Evolutionary conservation across 2,113 vertebrate species (phyloP).

Genomic region (Misgurnus mizolepis): DNA sequence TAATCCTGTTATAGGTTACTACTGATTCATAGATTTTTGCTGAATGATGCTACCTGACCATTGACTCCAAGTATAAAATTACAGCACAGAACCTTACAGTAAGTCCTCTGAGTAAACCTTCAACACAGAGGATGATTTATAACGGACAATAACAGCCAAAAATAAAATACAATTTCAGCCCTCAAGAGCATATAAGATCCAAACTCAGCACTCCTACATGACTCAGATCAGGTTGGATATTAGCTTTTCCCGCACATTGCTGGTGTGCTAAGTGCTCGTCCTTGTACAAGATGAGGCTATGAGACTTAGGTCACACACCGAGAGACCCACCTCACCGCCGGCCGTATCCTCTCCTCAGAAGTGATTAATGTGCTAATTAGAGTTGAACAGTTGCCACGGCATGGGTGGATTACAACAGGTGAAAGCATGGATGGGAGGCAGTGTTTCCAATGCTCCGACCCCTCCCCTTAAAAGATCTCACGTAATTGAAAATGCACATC

Average conservation of each 20-base stretch:
- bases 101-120: conserved; percentile 20
- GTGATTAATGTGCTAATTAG: conserved; percentile 58
- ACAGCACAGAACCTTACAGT: neutral
- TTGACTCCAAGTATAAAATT: conserved; percentile 18
- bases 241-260: conserved; percentile 14
- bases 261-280: conserved; percentile 42
- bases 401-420: conserved; percentile 67
- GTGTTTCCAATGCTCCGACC: conserved; percentile 29
- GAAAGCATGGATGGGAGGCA: conserved; percentile 57
- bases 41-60: neutral
- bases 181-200: neutral
- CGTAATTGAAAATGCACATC: conserved; percentile 54
- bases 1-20: neutral
- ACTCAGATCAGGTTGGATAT: conserved; percentile 9
- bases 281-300: conserved; percentile 49
- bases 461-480: conserved; percentile 45
- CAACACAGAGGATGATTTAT: conserved; percentile 38
- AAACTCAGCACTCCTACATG: conserved; percentile 14
- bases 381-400: conserved; percentile 37
- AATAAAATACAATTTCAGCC: conserved; percentile 25
- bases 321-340: conserved; percentile 37
- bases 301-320: conserved; percentile 45
- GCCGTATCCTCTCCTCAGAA: conserved; percentile 41
- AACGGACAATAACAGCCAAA: conserved; percentile 20
- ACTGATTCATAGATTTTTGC: neutral